Percentiles rank a stretch among this genome's conserved stretches.
Conservation (phyloP, 1,140 invertebrate species). For the Caenorhabditis briggsae region DNA sequence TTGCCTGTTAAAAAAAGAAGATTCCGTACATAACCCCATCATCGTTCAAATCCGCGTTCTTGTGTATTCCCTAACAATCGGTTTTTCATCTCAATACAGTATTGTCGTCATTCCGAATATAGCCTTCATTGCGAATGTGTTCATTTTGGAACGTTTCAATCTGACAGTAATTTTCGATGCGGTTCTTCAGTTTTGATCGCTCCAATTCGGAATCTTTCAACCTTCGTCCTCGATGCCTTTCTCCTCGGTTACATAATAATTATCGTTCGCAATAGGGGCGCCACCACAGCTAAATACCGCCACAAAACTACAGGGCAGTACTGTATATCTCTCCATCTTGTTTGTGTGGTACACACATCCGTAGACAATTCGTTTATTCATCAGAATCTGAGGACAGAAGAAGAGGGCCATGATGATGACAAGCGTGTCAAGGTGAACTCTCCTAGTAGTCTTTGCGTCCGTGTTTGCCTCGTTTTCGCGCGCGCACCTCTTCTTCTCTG, state of each 20-base stretch:
- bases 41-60: no score
- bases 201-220: conserved; percentile 2
- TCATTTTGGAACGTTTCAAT: background rate
- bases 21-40: no score
- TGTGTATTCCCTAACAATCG: background rate
- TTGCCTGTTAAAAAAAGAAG: no score
- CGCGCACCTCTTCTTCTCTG: conserved; percentile 24
- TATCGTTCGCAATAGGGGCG: conserved; percentile 35
- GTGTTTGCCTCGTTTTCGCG: conserved; percentile 54
- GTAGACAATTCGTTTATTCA: conserved; percentile 49
- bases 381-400: conserved; percentile 25
- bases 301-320: background rate
- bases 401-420: conserved; percentile 32
- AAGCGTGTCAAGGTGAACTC: conserved; percentile 55
- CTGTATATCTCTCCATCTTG: background rate
- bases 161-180: conserved; percentile 22
- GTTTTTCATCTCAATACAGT: background rate
- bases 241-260: conserved; percentile 34
- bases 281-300: background rate
- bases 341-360: conserved; percentile 23
- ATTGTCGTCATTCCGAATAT: background rate
- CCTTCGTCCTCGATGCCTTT: background rate
- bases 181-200: conserved; percentile 35
- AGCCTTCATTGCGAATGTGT: background rate
- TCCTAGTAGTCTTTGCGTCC: conserved; percentile 45